phyloP scores from a whole-genome alignment of 2,797 vertebrate genomes.

The Streptopelia turtur region DNA sequence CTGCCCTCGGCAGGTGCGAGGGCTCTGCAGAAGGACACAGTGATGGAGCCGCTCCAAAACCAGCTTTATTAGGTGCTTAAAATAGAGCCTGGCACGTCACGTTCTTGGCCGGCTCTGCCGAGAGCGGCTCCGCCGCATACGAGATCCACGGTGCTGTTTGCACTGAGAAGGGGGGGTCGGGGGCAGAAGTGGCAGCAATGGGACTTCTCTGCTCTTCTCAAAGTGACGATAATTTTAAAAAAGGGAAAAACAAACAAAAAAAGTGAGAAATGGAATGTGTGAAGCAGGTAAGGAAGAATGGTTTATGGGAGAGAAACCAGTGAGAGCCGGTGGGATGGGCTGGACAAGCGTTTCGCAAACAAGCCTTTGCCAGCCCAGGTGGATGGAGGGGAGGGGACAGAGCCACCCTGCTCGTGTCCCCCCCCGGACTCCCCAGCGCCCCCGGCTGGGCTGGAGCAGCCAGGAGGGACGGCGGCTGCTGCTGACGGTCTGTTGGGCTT shows the following conservation, averaged over 20 bases:
- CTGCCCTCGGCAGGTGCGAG: background rate
- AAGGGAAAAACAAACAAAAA: background rate
- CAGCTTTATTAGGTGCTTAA: conserved; percentile 86
- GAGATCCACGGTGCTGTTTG: conserved; percentile 72
- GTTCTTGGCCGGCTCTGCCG: conserved; percentile 73
- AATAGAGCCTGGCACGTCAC: conserved; percentile 86
- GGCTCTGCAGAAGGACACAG: conserved; percentile 16
- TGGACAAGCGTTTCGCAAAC: background rate
- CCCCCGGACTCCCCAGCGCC: background rate
- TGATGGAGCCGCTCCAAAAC: conserved; percentile 77
- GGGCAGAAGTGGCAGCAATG: background rate
- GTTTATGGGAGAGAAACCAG: background rate
- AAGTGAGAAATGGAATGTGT: background rate
- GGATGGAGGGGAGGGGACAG: background rate
- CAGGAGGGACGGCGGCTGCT: background rate
- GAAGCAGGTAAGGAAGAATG: background rate
- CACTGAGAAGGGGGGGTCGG: conserved; percentile 27
- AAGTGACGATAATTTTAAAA: background rate
- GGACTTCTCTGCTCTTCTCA: background rate
- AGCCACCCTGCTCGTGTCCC: background rate
- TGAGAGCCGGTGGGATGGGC: background rate
- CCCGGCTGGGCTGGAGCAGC: background rate
- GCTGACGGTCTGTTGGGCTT: background rate
- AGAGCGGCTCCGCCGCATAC: conserved; percentile 61
- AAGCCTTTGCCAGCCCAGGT: background rate